Evolutionary conservation across 2,888 invertebrate species (phyloP), one percentile per base, ranked within the genome.

Genomic region (Netelia virgata): DNA sequence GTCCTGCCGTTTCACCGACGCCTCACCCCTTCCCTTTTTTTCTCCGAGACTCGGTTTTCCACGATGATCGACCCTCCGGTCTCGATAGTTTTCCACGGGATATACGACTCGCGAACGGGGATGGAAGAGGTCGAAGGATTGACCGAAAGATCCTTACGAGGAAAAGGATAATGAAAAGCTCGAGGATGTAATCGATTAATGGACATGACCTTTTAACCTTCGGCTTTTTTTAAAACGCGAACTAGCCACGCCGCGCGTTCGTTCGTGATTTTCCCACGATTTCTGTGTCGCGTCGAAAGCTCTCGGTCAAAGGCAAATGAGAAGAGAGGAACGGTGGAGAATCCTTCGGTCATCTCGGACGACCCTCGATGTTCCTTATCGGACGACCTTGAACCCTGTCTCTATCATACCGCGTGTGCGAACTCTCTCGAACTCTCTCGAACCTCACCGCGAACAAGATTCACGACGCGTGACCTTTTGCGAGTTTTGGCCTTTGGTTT

Each of bases 241-340:
- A n/a, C n/a, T n/a, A n/a, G n/a, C n/a, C n/a, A n/a, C n/a, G n/a
- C n/a, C n/a, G n/a, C 16, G 28, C 16, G 5, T 61, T 66, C 36
- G 28, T 55, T 76, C 53, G 63, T 68, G 28, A 16, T 10, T 66
- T 70, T 50, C 59, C 50, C 20, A 28, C 28, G 28, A 5, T 28
- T 18, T 41, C 57, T 41, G 8, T 76, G 8, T 76, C 36, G 28
- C n/a, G 3, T 68, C 18, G 10, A 10, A 61, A 23, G 9, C 57
- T 47, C 28, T 28, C 28, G 47, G 47, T 47, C 47, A 47, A 47
- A 47, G 10, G 47, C 47, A 47, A 47, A 47, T 10, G 14, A 47
- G 14, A 1, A 47, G 47, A 3, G 28, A 28, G 14, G 23, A 28
- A 28, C 28, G 28, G 28, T 5, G 28, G 28, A 28, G 28, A 47